A percentile compares a stretch with the other conserved stretches of the same genome.
phyloP scores from a whole-genome alignment of 2,888 invertebrate genomes.

The Girardia tigrina region DNA sequence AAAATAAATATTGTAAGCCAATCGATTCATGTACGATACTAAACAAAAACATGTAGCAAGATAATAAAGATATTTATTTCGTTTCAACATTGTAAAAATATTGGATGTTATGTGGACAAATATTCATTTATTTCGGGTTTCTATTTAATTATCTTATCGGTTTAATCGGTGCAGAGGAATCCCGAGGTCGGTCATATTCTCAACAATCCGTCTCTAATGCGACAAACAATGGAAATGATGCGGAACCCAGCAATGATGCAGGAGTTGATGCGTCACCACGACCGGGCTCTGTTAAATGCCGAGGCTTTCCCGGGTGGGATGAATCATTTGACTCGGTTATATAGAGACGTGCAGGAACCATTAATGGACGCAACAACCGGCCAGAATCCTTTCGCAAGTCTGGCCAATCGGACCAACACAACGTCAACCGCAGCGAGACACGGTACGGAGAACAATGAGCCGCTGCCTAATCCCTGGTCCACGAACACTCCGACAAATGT shows the following conservation, averaged over 20 bases:
- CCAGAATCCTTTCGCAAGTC: slow-evolving; percentile 69
- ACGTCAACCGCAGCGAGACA: slow-evolving; percentile 59
- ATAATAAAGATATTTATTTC: no score
- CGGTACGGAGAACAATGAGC: slow-evolving; percentile 78
- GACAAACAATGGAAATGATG: slow-evolving; percentile 74
- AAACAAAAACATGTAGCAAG: no score
- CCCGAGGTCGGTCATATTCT: slow-evolving; percentile 94
- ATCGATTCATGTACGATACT: no score
- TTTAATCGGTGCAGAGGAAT: slow-evolving; percentile 74
- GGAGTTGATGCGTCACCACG: slow-evolving; percentile 89
- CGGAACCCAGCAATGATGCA: slow-evolving; percentile 93
- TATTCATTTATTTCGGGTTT: no score
- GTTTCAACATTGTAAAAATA: no score
- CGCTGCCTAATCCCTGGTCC: slow-evolving; percentile 82
- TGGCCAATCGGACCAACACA: slow-evolving; percentile 39
- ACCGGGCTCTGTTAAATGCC: slow-evolving; percentile 84
- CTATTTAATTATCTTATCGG: no score
- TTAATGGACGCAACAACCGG: slow-evolving; percentile 69
- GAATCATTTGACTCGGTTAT: slow-evolving; percentile 84
- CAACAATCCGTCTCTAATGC: slow-evolving; percentile 69
- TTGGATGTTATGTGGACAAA: no score
- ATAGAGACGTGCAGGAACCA: slow-evolving; percentile 89
- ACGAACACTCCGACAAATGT: slow-evolving; percentile 39
- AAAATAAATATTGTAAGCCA: no score
- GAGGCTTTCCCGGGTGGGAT: slow-evolving; percentile 66